Base-by-base conservation (phyloP, 2,888 invertebrate genomes). In the Drosophila meridiana region DNA sequence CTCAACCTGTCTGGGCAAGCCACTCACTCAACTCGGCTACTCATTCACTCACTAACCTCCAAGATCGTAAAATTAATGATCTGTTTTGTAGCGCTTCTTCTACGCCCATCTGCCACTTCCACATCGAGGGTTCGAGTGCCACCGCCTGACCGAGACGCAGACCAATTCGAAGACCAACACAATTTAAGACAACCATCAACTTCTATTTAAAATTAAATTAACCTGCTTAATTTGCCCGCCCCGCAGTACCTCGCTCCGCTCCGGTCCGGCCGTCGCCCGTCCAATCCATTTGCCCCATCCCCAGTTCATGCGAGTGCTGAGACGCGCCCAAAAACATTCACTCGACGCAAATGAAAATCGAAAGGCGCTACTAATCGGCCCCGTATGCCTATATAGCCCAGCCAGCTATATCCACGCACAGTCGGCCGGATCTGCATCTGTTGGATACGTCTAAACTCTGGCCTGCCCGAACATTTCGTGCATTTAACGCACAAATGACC, bases 201-300 rank as follows among this genome's bases (percentile, higher is more conserved):
- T 85, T 87, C 84, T 89, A 89, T 89, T 85, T 87, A 84, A 89
- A 85, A 89, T 87, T 87, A 87, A 89, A 85, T 85, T 85, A 85
- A 87, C 89, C 85, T 85, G 89, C 85, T 89, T 87, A 89, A 89
- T 85, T 89, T 89, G 67, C 65, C 79, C 30, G 56, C 58, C 76
- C 71, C 52, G 38, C 20, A 20, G 1, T 1, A 20, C 20, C 20
- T 20, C 20, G 43, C 42, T n/a, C 20, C 36, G 1, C 11, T 11
- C 11, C 8, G 11, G 36, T 11, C 11, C 9, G 38, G 53, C 14
- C 26, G 8, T 13, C 32, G 42, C 42, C 20, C 20, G 20, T 40
- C 30, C 64, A 45, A 14, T 56, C 28, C 53, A 28, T 55, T 26
- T 43, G 56, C 34, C 52, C 28, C 71, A 57, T 48, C 59, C 47